These are phyloP conservation scores for Paratilapia polleni DNA, from an alignment of 2,113 vertebrate species.

Conservation along the genomic window DNA sequence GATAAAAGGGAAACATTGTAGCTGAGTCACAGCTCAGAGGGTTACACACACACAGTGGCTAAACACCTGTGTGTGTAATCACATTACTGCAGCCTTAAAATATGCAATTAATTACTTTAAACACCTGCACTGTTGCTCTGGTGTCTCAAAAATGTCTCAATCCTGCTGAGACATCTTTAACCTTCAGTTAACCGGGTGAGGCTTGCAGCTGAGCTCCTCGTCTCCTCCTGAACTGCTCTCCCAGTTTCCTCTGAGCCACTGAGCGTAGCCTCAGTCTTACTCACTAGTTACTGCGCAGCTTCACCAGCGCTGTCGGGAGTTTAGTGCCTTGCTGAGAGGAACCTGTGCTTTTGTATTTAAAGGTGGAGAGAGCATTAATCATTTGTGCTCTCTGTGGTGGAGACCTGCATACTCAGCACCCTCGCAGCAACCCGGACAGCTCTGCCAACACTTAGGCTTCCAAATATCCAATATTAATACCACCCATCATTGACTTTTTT, in stretches of 20 bases:
- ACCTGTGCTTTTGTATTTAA: slow-evolving; percentile 22
- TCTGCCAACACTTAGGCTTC: neutral
- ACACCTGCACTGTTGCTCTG: neutral
- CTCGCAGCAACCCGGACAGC: neutral
- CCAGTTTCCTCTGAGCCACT: neutral
- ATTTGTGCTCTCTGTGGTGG: neutral
- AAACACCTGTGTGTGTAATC: neutral
- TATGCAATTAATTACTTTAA: neutral
- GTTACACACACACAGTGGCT: neutral
- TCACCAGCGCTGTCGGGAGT: neutral
- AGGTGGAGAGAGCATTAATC: slow-evolving; percentile 34
- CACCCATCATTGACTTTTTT: neutral
- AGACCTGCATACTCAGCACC: slow-evolving; percentile 24
- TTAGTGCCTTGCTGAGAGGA: slow-evolving; percentile 43
- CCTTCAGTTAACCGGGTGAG: neutral
- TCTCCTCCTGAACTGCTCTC: neutral
- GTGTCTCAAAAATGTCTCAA: neutral
- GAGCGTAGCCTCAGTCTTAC: neutral
- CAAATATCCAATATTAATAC: slow-evolving; percentile 18
- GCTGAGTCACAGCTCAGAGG: slow-evolving; percentile 9
- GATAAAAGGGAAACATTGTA: neutral
- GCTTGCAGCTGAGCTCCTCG: neutral
- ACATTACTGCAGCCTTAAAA: neutral
- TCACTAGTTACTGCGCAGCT: neutral
- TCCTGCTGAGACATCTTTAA: slow-evolving; percentile 16